phyloP scores from a whole-genome alignment of 2,888 invertebrate species.

The Auanema sp. region DNA sequence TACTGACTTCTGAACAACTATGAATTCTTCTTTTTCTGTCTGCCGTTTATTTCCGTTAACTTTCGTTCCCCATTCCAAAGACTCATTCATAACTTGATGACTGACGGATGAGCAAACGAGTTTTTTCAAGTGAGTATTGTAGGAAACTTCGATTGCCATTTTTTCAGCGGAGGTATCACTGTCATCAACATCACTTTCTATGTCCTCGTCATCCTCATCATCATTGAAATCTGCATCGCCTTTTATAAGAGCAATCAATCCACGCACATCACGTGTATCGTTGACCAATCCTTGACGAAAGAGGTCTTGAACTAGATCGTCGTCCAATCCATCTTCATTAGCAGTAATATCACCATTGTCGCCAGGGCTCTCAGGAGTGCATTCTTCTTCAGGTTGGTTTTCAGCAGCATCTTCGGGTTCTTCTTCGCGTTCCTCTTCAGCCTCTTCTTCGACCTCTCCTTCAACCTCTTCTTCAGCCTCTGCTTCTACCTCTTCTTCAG shows the following conservation, averaged over 20 bases:
- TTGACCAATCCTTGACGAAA: too few species aligned
- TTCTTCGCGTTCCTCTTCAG: background rate
- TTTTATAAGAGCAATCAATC: background rate
- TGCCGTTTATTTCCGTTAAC: too few species aligned
- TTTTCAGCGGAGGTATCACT: background rate
- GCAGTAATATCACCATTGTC: background rate
- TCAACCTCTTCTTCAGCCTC: constrained; percentile 9
- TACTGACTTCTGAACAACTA: too few species aligned
- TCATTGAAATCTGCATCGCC: background rate
- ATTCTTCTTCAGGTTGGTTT: background rate
- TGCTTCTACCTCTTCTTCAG: too few species aligned
- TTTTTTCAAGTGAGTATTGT: too few species aligned
- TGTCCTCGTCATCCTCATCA: background rate
- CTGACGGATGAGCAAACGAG: too few species aligned
- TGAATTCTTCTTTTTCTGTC: too few species aligned
- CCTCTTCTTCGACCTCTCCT: too few species aligned
- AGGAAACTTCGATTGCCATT: background rate
- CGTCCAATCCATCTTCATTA: constrained; percentile 1
- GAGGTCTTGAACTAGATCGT: constrained; percentile 1
- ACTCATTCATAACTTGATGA: background rate
- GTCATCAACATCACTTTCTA: background rate
- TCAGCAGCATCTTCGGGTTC: constrained; percentile 9
- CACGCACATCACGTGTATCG: too few species aligned
- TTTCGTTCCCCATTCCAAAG: background rate
- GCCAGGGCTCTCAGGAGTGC: too few species aligned